Evolutionary conservation across 2,797 vertebrate genomes (phyloP), one percentile per base, ranked within the genome.

Genomic region (Sebastes reedi): DNA sequence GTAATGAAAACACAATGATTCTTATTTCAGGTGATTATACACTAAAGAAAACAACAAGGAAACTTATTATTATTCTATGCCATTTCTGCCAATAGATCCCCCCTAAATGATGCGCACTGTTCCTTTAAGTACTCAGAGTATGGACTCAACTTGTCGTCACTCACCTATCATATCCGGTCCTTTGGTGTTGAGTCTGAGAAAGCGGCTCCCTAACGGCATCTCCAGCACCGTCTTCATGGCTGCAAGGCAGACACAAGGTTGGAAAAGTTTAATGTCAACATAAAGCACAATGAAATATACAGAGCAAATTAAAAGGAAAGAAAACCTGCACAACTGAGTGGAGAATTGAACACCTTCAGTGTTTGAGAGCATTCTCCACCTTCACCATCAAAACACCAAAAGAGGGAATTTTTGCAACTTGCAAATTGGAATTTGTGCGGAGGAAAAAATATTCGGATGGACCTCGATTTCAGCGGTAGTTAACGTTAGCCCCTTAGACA

Each of bases 141-240:
- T 20, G 46, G 18, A 50, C 13, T 52, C 3, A 58, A 55, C 11
- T 67, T 67, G 27, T 16, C 1, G 14, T 36, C 88, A 93, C 97
- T 96, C 94, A 99, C 98, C 94, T 71, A 99, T 96, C 67, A 92
- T 90, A 66, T 95, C 97, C 10, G 97, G 97, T 84, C 98, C 98
- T 91, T 97, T 98, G 55, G 96, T 90, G 4, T 95, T 96, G 84
- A 99, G 95, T 89, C 97, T 95, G 90, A 98, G 94, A 18, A 96
- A 96, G 66, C 97, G 96, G 76, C 98, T 98, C 75, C 98, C 97
- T 85, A 96, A 80, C 0, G 97, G 97, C 36, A 98, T 96, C 85
- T 97, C 97, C 72, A 98, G 96, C 82, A 97, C 93, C 0, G 92
- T 97, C 93, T 98, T 97, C 90, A 98, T 89, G 81, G 96, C 98